phyloP scores from a whole-genome alignment of 2,888 invertebrate species.

The Agrotis ipsilon region DNA sequence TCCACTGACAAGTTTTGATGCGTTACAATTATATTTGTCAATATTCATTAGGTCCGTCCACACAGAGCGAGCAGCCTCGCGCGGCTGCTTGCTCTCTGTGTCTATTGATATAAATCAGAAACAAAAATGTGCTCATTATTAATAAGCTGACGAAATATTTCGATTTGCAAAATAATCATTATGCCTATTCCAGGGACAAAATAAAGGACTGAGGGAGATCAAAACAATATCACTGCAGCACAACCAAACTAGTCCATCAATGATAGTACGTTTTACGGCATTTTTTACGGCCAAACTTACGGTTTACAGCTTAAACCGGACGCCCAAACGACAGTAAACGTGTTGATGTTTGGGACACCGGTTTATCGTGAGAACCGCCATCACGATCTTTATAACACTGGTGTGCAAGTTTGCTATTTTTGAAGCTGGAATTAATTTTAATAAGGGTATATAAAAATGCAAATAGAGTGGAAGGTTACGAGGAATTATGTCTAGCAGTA shows the following conservation, averaged over 20 bases:
- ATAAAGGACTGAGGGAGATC: background rate
- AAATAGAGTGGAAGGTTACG: too few species aligned
- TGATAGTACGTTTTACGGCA: conserved; percentile 74
- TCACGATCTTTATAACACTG: conserved; percentile 39
- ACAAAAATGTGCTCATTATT: too few species aligned
- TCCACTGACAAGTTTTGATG: too few species aligned
- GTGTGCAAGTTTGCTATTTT: conserved; percentile 19
- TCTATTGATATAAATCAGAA: too few species aligned
- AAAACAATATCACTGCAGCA: conserved; percentile 66
- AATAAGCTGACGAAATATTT: too few species aligned
- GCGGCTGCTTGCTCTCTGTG: too few species aligned
- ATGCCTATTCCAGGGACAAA: background rate
- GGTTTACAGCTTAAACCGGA: conserved; percentile 74
- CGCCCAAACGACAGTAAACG: conserved; percentile 71
- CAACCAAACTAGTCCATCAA: conserved; percentile 71
- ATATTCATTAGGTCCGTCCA: too few species aligned
- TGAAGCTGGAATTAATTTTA: conserved; percentile 9
- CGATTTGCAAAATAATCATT: too few species aligned
- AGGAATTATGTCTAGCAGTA: too few species aligned
- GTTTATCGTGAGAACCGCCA: conserved; percentile 56
- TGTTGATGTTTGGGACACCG: conserved; percentile 68
- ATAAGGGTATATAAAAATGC: background rate
- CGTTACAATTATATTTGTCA: too few species aligned
- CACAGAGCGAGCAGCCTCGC: too few species aligned
- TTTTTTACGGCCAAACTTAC: conserved; percentile 75